Conservation (phyloP, 2,113 vertebrate genomes). For the Vimba vimba region DNA sequence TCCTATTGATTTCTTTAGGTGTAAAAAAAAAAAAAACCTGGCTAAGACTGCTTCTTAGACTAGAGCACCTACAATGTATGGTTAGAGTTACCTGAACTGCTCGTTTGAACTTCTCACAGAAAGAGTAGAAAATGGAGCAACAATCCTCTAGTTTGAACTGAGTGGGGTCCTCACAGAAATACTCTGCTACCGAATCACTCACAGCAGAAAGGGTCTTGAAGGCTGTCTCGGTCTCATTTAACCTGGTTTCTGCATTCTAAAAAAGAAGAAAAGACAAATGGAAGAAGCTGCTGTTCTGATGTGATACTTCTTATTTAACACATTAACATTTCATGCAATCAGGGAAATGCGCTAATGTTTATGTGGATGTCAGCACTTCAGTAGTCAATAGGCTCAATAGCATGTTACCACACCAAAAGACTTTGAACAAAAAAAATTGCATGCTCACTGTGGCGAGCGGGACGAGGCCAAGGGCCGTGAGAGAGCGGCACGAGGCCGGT, state of each 20-base stretch:
- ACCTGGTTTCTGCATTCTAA: constrained; percentile 69
- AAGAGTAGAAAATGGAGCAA: constrained; percentile 76
- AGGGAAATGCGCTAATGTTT: not conserved
- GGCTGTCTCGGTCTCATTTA: constrained; percentile 63
- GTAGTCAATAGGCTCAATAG: not conserved
- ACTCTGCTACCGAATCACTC: constrained; percentile 73
- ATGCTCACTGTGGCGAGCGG: not conserved
- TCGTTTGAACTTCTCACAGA: constrained; percentile 73
- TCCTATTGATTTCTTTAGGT: not conserved
- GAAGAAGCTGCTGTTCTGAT: not conserved
- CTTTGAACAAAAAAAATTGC: not conserved
- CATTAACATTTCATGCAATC: not conserved
- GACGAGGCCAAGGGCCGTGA: too few relatives aligned
- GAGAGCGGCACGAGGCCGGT: too few relatives aligned
- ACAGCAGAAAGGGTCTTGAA: constrained; percentile 64
- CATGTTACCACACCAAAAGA: not conserved
- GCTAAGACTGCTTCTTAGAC: not conserved
- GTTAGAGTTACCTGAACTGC: constrained; percentile 70
- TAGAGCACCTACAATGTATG: not conserved
- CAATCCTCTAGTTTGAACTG: constrained; percentile 78
- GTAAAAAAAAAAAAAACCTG: not conserved
- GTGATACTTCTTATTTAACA: not conserved
- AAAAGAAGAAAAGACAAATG: not conserved
- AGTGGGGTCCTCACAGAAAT: constrained; percentile 77
- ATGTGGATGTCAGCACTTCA: not conserved